Evolutionary conservation across 2,888 invertebrate genomes (phyloP).

Genomic region (Idaea dimidiata): DNA sequence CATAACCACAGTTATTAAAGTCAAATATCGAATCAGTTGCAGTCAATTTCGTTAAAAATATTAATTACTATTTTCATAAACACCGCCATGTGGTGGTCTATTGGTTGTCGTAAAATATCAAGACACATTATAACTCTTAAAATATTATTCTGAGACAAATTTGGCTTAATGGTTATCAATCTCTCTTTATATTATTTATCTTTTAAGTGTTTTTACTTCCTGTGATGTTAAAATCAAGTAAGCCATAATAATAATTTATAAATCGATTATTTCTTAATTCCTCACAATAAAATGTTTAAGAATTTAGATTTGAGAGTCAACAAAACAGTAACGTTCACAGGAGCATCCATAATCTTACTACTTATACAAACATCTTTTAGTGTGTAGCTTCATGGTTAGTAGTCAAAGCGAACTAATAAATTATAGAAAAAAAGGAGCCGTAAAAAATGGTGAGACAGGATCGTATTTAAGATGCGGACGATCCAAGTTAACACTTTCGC

Average conservation of each 20-base stretch:
- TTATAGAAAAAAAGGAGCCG: conserved; percentile 55
- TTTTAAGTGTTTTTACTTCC: conserved; percentile 38
- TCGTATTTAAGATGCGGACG: conserved; percentile 54
- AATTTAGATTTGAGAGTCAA: conserved; percentile 28
- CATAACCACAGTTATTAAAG: neutral
- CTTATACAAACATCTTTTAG: conserved; percentile 35
- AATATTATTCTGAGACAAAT: neutral
- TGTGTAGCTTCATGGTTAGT: conserved; percentile 30
- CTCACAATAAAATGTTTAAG: conserved; percentile 24
- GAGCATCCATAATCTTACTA: conserved; percentile 40
- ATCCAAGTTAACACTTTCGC: conserved; percentile 71
- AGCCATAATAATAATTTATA: neutral
- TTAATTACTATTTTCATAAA: neutral
- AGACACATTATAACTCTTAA: neutral
- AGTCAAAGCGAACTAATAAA: conserved; percentile 53
- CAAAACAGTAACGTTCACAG: conserved; percentile 33
- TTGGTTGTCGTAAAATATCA: neutral
- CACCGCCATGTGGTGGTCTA: neutral
- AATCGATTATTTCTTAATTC: conserved; percentile 9
- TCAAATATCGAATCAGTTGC: neutral
- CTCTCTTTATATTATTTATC: conserved; percentile 32
- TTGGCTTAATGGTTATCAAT: conserved; percentile 40
- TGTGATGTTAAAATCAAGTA: conserved; percentile 17
- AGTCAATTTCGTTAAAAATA: neutral
- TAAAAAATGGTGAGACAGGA: conserved; percentile 50